Evolutionary conservation across 2,888 invertebrate species (phyloP), one percentile per base, ranked within the genome.

Genomic region (Panzeria rudis): DNA sequence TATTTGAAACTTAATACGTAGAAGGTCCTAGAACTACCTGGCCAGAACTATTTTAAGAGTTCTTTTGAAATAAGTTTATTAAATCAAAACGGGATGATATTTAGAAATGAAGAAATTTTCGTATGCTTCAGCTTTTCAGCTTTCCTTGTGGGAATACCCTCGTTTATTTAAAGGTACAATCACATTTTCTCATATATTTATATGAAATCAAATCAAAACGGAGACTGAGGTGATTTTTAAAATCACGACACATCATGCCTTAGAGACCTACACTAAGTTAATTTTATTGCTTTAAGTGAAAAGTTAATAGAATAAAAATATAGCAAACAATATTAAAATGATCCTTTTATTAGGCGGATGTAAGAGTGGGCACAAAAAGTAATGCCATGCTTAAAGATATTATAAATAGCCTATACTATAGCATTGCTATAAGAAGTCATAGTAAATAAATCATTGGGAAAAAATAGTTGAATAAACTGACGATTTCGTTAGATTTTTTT

Each of bases 181-280:
- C 23, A 38, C 44, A 44, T 5, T 5, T 13, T 23, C 5, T 5
- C 3, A 23, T 9, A 52, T 23, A 11, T n/a, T n/a, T n/a, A n/a
- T 23, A 23, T 23, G 23, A 8, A 71, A 71, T 38, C 35, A 52
- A 35, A 35, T 54, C 69, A 38, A 54, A 54, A 20, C 44, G 5
- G 7, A 6, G 1, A 2, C n/a, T 44, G 62, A 44, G 62, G 25
- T 25, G 25, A 44, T 41, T n/a, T 64, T 23, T n/a, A 25, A 44
- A 25, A 41, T 25, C n/a, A n/a, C n/a, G n/a, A n/a, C n/a, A n/a
- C n/a, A 23, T 9, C 35, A 8, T n/a, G n/a, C n/a, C n/a, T n/a
- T n/a, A 9, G 6, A 8, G 35, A 35, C 3, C 41, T 9, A 9
- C n/a, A 41, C 15, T 29, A 29, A 29, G 29, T 29, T 29, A 29